These are phyloP conservation scores for Bettongia penicillata DNA, from an alignment of 2,113 vertebrate genomes.

Conservation along the genomic window DNA sequence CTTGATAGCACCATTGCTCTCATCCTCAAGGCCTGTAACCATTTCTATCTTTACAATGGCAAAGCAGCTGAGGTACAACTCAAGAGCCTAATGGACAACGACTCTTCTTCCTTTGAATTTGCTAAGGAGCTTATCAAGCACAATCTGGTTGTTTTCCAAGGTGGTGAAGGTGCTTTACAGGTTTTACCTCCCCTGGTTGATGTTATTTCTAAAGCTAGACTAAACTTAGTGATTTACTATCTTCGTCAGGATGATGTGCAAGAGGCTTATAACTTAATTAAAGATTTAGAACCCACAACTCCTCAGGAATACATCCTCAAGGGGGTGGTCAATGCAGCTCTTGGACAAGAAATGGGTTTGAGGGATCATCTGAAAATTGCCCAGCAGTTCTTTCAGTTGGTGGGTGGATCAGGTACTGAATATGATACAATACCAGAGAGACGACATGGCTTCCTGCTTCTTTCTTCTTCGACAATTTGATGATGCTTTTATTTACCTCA, in stretches of 20 bases:
- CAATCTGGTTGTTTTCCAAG: too few relatives aligned
- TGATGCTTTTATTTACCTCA: too few relatives aligned
- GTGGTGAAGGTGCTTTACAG: too few relatives aligned
- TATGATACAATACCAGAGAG: too few relatives aligned
- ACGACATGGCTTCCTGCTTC: too few relatives aligned
- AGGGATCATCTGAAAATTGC: conserved; percentile 97
- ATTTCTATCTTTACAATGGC: conserved; percentile 96
- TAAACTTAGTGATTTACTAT: too few relatives aligned
- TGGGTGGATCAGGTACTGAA: conserved; percentile 97
- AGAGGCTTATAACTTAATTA: conserved; percentile 96
- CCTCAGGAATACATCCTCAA: conserved; percentile 99
- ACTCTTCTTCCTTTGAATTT: too few relatives aligned
- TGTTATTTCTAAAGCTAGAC: too few relatives aligned
- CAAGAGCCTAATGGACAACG: too few relatives aligned
- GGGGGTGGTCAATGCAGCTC: conserved; percentile 95
- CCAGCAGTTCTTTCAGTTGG: conserved; percentile 97
- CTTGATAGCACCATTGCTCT: conserved; percentile 97
- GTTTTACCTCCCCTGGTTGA: too few relatives aligned
- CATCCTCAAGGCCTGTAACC: conserved; percentile 98
- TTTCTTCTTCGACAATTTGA: too few relatives aligned
- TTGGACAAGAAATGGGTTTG: conserved; percentile 95
- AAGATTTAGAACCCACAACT: conserved; percentile 93
- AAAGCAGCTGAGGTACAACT: conserved; percentile 98
- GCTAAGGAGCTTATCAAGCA: too few relatives aligned
- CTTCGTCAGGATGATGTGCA: conserved; percentile 97